Base-by-base conservation (phyloP, 2,888 invertebrate genomes). In the Melanophora roralis region DNA sequence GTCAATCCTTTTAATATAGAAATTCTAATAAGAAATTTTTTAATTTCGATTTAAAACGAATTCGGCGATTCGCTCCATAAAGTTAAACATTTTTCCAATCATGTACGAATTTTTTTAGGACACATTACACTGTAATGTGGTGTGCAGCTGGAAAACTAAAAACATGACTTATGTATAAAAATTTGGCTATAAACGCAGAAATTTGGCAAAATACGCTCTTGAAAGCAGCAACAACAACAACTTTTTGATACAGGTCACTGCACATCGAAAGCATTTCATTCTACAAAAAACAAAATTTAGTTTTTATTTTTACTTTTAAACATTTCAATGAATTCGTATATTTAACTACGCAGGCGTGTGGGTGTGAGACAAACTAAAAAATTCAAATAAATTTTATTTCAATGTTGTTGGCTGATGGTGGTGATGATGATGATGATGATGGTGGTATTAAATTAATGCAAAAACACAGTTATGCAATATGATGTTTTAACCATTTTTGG, bases 401-500 rank as follows among this genome's bases (percentile, higher is more conserved):
- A 75, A 75, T 71, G 79, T 34, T 79, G 78, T 62, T 65, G 38
- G 53, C 53, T 53, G 67, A 65, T 36, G 75, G 27, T n/a, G 12
- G 49, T 62, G 9, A 43, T 67, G 67, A 16, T 21, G 43, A n/a
- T 67, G 74, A 12, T 59, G 51, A n/a, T 67, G 71, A 72, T 72
- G 71, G 36, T 75, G 75, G 60, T 72, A 72, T 80, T 62, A 76
- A 76, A 76, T 67, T 71, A 69, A 79, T 74, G 64, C 78, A 69
- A 40, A 71, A 65, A 21, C 69, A 38, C 45, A 34, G 51, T 87
- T 88, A 84, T 86, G 88, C 86, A 87, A 87, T 84, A 83, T 82
- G 60, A 59, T 27, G 76, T 51, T 74, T 40, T 60, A 49, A 45
- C 83, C 86, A 84, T 85, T 85, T 86, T 85, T 83, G 87, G 86